Percentiles rank a stretch among this genome's conserved stretches.
phyloP scores from a whole-genome alignment of 1,140 invertebrate genomes.

The Formica exsecta region DNA sequence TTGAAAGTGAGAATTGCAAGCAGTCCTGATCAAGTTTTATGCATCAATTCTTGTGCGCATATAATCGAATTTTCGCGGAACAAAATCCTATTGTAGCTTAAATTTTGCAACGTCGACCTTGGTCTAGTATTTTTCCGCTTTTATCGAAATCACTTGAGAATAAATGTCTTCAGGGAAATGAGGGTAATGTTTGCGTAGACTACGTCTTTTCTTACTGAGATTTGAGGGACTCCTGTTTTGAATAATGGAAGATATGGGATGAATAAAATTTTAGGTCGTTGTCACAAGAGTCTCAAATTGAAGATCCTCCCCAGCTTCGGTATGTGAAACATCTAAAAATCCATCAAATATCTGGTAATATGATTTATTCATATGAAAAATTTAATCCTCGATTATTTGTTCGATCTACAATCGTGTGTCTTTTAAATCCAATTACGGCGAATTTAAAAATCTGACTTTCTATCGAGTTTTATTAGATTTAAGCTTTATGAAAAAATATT shows the following conservation, averaged over 20 bases:
- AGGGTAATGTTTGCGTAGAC: conserved; percentile 70
- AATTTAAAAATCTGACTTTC: not conserved
- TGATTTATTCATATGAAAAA: not conserved
- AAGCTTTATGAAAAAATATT: not conserved
- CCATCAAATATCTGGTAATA: conserved; percentile 6
- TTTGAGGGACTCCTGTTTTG: conserved; percentile 68
- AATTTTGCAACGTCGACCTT: conserved; percentile 30
- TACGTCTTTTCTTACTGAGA: conserved; percentile 55
- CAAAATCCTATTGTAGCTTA: conserved; percentile 34
- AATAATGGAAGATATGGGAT: conserved; percentile 68
- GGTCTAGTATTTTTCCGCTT: conserved; percentile 19
- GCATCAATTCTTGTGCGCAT: conserved; percentile 27
- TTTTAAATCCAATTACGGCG: too few relatives aligned
- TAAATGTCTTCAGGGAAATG: conserved; percentile 69
- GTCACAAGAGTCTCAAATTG: conserved; percentile 3
- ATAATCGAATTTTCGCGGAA: conserved; percentile 36
- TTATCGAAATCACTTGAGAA: conserved; percentile 60
- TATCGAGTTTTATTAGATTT: not conserved
- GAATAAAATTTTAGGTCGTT: conserved; percentile 58
- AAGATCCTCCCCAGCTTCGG: not conserved
- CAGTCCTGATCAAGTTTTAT: not conserved
- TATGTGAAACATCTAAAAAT: conserved; percentile 13
- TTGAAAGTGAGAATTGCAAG: conserved; percentile 2
- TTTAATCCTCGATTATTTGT: not conserved
- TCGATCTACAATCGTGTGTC: not conserved